These are phyloP conservation scores for Rhogogaster chlorosoma DNA, from an alignment of 2,888 invertebrate genomes.

Conservation along the genomic window DNA sequence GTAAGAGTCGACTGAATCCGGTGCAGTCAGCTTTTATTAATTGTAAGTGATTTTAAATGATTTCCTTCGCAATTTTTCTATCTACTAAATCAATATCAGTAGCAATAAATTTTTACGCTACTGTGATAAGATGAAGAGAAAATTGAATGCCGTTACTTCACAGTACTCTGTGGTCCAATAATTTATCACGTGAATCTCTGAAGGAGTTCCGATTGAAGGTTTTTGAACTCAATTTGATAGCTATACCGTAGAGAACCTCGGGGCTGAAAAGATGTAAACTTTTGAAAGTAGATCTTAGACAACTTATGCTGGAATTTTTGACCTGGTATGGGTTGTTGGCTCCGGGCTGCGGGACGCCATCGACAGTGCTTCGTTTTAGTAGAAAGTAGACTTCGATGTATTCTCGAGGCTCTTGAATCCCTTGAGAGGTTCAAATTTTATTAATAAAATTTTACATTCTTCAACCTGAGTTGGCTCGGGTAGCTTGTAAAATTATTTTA, in stretches of 20 bases:
- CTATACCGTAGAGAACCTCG: slow-evolving; percentile 7
- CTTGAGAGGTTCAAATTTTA: slow-evolving; percentile 37
- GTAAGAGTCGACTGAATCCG: neutral
- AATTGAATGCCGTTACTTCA: neutral
- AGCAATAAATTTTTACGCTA: neutral
- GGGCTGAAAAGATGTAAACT: slow-evolving; percentile 41
- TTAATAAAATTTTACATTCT: slow-evolving; percentile 41
- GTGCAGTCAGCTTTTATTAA: neutral
- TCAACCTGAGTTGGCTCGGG: slow-evolving; percentile 14
- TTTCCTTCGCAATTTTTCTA: neutral
- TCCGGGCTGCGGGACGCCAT: slow-evolving; percentile 35
- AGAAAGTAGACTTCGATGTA: slow-evolving; percentile 42
- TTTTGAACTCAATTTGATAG: slow-evolving; percentile 31
- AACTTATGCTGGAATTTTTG: slow-evolving; percentile 42
- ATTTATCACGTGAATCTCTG: neutral
- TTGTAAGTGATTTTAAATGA: neutral
- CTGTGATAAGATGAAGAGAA: neutral
- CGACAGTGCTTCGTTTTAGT: slow-evolving; percentile 34
- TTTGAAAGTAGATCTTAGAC: slow-evolving; percentile 40
- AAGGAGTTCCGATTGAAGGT: slow-evolving; percentile 20
- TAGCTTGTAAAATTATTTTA: slow-evolving; percentile 22
- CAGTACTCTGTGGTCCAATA: neutral
- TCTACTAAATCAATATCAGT: neutral
- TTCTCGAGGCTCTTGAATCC: slow-evolving; percentile 27
- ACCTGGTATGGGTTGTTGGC: slow-evolving; percentile 35